phyloP scores from a whole-genome alignment of 2,888 invertebrate species.

The Panorpa germanica region DNA sequence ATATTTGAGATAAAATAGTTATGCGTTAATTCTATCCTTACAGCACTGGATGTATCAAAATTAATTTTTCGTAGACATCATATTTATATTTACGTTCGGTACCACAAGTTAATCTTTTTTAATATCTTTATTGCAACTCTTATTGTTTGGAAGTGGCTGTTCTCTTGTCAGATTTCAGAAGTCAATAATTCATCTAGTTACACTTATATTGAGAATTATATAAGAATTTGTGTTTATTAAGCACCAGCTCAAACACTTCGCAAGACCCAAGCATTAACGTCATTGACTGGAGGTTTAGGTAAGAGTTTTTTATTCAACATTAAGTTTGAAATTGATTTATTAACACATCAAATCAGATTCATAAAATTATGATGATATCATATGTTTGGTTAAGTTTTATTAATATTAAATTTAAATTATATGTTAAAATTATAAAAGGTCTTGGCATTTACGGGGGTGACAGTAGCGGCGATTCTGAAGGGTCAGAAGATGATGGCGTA shows the following conservation, averaged over 20 bases:
- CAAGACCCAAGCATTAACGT: conserved; percentile 76
- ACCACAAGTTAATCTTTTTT: too few relatives aligned
- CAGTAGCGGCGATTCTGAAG: conserved; percentile 34
- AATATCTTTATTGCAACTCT: too few relatives aligned
- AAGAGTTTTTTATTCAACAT: conserved; percentile 33
- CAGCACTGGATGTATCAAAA: too few relatives aligned
- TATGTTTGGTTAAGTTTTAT: conserved; percentile 3
- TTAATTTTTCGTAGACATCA: too few relatives aligned
- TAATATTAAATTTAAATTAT: conserved; percentile 2
- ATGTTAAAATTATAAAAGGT: conserved; percentile 2
- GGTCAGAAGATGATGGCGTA: conserved; percentile 18
- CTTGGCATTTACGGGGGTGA: conserved; percentile 32
- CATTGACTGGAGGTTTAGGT: conserved; percentile 82
- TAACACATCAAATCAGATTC: conserved; percentile 2
- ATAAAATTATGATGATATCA: neutral
- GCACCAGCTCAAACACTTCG: conserved; percentile 34
- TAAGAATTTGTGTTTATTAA: conserved; percentile 20
- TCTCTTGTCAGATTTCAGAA: too few relatives aligned
- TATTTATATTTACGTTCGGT: too few relatives aligned
- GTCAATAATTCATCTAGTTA: too few relatives aligned
- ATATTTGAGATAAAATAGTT: too few relatives aligned
- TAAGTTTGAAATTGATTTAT: neutral
- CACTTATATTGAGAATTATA: too few relatives aligned
- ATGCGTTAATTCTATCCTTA: too few relatives aligned
- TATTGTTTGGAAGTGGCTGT: too few relatives aligned